These are phyloP conservation scores for Conger conger DNA, from an alignment of 2,113 vertebrate genomes.

Conservation along the genomic window DNA sequence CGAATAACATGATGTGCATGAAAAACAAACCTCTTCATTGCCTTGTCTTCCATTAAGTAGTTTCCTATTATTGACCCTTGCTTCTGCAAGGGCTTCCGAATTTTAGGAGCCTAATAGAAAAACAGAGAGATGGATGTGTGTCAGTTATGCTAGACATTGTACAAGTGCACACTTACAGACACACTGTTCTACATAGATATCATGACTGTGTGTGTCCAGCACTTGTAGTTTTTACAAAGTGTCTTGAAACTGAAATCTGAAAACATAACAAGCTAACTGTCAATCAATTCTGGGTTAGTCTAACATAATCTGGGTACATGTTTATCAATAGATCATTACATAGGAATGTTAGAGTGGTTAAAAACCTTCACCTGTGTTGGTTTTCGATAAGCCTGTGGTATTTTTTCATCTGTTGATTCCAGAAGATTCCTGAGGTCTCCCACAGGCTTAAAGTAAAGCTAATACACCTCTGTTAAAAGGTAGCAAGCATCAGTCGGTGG, in stretches of 20 bases:
- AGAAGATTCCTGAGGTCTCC: neutral
- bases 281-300: neutral
- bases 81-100: conserved; percentile 68
- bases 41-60: conserved; percentile 67
- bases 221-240: neutral
- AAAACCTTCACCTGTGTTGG: neutral
- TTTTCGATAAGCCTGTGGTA: neutral
- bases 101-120: conserved; percentile 61
- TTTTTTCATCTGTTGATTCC: neutral
- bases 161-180: too few species aligned
- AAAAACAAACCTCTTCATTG: conserved; percentile 69
- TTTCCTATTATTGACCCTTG: conserved; percentile 76
- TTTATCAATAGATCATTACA: neutral
- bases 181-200: too few species aligned
- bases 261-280: neutral
- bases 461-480: neutral
- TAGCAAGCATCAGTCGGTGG: neutral
- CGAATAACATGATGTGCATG: too few species aligned
- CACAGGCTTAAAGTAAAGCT: neutral
- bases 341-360: neutral
- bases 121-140: conserved; percentile 40
- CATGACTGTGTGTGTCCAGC: too few species aligned
- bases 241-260: neutral
- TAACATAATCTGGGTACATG: neutral
- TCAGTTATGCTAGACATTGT: too few species aligned